Base-by-base conservation (phyloP, 2,113 vertebrate species). In the Eleginops maclovinus region DNA sequence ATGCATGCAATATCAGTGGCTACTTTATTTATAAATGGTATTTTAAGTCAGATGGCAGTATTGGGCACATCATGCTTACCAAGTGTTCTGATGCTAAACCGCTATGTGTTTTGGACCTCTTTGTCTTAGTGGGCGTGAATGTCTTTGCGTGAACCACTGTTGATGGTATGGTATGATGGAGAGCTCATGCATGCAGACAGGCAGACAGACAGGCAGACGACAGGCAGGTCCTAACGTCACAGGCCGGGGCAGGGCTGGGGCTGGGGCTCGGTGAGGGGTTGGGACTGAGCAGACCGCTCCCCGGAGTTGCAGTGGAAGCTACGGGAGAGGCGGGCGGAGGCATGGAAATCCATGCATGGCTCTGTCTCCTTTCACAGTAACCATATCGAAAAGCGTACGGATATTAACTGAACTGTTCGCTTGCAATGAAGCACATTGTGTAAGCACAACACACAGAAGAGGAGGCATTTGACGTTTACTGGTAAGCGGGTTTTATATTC, bases 391-490 rank as follows among this genome's bases (percentile, higher is more conserved):
- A 49, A 51, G 58, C 41, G 17, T 19, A 14, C 15, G 56, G 46
- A 67, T n/a, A 21, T 15, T 17, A 41, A 55, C 31, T 22, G 21
- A 26, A 21, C 40, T 15, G 49, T 9, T 41, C 3, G 24, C 14
- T 55, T 19, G 77, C 59, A 24, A 81, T 88, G 85, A 81, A 67
- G 79, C 59, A 19, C 19, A 40, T 24, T 47, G 54, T 80, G 60
- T 69, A 56, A 80, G 40, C 68, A 16, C 17, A 17, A 50, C 69
- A 24, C 53, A 21, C 41, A 53, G 61, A 72, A 28, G 62, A 88
- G 74, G 86, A 89, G 86, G 88, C 90, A 87, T 50, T 71, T 80
- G 83, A 82, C 87, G 72, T 67, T 77, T 22, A 36, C 70, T 70
- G 89, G 89, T 92, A 61, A 91, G 90, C 51, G 41, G 71, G 74